Percentiles rank a stretch among this genome's conserved stretches.
Conservation (phyloP, 2,113 vertebrate species). For the Cariama cristata region DNA sequence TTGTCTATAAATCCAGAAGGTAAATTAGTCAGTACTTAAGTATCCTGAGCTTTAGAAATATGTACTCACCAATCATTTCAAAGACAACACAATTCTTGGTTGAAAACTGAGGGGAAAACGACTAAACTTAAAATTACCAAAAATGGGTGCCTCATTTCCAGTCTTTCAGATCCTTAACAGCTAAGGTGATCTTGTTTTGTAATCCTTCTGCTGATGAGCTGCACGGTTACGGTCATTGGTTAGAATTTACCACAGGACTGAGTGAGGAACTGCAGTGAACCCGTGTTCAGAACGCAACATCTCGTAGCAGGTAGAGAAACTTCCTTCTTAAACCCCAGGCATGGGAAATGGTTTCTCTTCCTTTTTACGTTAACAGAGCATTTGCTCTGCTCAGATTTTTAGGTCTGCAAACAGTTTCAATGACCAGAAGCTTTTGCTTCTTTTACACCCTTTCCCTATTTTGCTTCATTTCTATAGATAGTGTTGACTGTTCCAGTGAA, state of each 20-base stretch:
- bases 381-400: neutral
- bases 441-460: neutral
- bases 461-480: neutral
- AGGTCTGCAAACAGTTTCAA: neutral
- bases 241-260: neutral
- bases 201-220: neutral
- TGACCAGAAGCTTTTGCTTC: neutral
- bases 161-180: neutral
- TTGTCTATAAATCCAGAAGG: neutral
- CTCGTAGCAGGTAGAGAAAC: neutral
- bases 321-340: neutral
- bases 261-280: neutral
- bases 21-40: neutral
- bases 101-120: neutral
- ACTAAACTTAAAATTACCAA: neutral
- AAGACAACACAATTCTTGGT: neutral
- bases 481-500: neutral
- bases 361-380: neutral
- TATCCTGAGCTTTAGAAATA: neutral
- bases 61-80: neutral
- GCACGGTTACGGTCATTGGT: neutral
- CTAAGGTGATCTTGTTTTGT: neutral
- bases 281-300: neutral
- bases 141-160: neutral
- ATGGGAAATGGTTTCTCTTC: slow-evolving; percentile 11